phyloP scores from a whole-genome alignment of 92 coral and sea anemone genomes.

The Palythoa heliodiscus region DNA sequence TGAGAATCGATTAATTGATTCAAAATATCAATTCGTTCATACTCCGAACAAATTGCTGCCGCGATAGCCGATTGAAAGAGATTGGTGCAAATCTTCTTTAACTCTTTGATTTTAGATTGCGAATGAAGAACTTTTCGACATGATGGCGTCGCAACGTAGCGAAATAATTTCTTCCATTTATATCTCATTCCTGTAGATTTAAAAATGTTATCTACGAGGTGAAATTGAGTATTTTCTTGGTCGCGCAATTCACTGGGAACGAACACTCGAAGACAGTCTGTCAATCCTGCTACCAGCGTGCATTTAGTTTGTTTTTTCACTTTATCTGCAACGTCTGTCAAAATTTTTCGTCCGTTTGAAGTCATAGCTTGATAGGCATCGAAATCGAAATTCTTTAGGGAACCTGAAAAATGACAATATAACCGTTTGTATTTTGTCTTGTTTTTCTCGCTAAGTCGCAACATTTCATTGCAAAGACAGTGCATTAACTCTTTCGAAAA shows the following conservation, averaged over 20 bases:
- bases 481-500: too few relatives aligned
- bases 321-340: neutral
- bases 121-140: neutral
- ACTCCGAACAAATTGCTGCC: neutral
- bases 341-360: neutral
- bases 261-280: neutral
- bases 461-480: too few relatives aligned
- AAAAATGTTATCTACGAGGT: neutral
- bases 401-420: too few relatives aligned
- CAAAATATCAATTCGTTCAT: neutral
- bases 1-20: neutral
- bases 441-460: too few relatives aligned
- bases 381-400: too few relatives aligned
- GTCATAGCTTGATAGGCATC: too few relatives aligned
- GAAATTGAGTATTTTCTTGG: neutral
- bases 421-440: too few relatives aligned
- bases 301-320: neutral
- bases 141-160: slow-evolving; percentile 4
- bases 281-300: neutral
- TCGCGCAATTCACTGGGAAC: neutral
- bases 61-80: neutral
- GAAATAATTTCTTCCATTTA: neutral
- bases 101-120: neutral
- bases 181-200: neutral
- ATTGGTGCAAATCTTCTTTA: neutral